Evolutionary conservation across 2,113 vertebrate species (phyloP).

Genomic region (Eonycteris spelaea): DNA sequence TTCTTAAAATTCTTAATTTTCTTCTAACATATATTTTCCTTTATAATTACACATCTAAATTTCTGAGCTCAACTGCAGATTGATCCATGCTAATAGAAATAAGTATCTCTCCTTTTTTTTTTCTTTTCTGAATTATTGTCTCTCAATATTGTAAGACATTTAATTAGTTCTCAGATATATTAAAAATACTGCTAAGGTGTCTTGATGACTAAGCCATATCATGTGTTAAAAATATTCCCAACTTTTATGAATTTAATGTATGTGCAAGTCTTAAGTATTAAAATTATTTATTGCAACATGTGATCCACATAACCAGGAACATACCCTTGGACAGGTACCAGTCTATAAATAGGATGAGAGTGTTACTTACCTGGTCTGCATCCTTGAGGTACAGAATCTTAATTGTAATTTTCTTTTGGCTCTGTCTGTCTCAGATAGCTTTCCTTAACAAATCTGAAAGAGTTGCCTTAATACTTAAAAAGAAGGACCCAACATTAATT

Average conservation of each 20-base stretch:
- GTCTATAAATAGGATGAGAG: background rate
- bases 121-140: slow-evolving; percentile 40
- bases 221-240: background rate
- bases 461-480: background rate
- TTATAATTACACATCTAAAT: slow-evolving; percentile 35
- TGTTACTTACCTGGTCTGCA: background rate
- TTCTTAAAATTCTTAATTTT: slow-evolving; percentile 42
- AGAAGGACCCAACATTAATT: background rate
- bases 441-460: background rate
- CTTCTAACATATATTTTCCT: background rate
- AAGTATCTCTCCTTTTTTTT: slow-evolving; percentile 24
- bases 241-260: background rate
- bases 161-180: slow-evolving; percentile 57
- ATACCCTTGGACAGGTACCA: background rate
- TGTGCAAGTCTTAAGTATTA: background rate
- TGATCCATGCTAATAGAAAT: slow-evolving; percentile 8
- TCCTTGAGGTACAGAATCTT: background rate
- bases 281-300: background rate
- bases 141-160: slow-evolving; percentile 55
- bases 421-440: background rate
- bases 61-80: background rate
- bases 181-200: slow-evolving; percentile 54
- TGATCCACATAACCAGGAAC: background rate
- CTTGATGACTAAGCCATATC: background rate
- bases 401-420: background rate